Base-by-base conservation (phyloP, 1,140 invertebrate genomes). In the Aphidius gifuensis region DNA sequence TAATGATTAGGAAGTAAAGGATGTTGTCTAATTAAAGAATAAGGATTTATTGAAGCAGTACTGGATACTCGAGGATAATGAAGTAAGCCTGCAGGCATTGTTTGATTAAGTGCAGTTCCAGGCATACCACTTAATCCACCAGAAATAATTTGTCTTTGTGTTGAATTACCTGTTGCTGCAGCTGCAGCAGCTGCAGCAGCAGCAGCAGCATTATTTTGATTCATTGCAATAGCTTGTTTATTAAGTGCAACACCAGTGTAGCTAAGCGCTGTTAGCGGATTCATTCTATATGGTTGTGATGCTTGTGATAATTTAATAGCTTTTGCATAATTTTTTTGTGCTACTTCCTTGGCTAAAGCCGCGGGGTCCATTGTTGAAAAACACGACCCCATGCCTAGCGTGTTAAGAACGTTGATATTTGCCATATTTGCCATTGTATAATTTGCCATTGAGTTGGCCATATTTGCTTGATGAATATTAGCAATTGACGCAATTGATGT, bases 181-280 rank as follows among this genome's bases (percentile, higher is more conserved):
- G 72, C 32, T 38, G 68, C 68, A n/a, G 75, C 71, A 11, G 75
- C 70, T 5, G 81, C 68, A 8, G 66, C 70, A 54, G 70, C 62
- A 74, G 78, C 62, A 64, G 62, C 65, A 45, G 66, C 67, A 16
- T 55, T 21, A 66, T 61, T 64, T 39, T 53, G 53, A 62, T 68
- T 66, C 49, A 82, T 71, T 5, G 75, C 72, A 46, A 86, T 69
- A 6, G 84, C 80, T 65, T 86, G 85, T 61, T 86, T 86, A 70
- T 90, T 91, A 6, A 91, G 79, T 6, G 90, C 85, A 43, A 92
- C 87, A 56, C 91, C 91, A 43, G 90, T 90, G 80, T 92, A 93
- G 68, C 87, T 88, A 16, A 90, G 82, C 9, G 89, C 87, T 67
- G 86, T 84, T 7, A 87, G 74, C 16, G 82, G 82, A 60, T 76